phyloP scores from a whole-genome alignment of 1,140 invertebrate species.

The Cherax destructor region DNA sequence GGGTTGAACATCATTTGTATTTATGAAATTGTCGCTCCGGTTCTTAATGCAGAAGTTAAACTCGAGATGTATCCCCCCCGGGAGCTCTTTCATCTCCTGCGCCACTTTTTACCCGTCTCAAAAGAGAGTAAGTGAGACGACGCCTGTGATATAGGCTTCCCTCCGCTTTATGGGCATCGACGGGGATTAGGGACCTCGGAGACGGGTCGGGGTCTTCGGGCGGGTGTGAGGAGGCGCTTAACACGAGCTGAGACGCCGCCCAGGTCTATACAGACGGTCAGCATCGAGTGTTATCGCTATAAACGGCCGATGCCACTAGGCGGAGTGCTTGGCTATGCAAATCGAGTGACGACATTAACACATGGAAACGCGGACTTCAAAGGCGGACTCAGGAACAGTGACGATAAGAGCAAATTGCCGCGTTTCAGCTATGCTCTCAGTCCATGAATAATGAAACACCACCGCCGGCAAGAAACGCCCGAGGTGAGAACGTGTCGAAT shows the following conservation, averaged over 20 bases:
- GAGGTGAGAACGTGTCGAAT: conserved; percentile 10
- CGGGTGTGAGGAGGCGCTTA: neutral
- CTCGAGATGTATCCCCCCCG: conserved; percentile 47
- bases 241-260: neutral
- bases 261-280: neutral
- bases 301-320: conserved; percentile 63
- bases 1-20: conserved; percentile 59
- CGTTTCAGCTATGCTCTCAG: conserved; percentile 68
- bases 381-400: conserved; percentile 66
- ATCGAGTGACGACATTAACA: conserved; percentile 68
- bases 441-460: conserved; percentile 67
- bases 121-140: conserved; percentile 66
- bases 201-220: neutral
- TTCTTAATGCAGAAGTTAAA: conserved; percentile 69
- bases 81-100: conserved; percentile 62
- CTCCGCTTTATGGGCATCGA: conserved; percentile 47
- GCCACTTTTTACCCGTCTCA: conserved; percentile 67
- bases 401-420: conserved; percentile 69
- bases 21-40: conserved; percentile 62
- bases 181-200: neutral
- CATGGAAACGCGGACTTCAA: conserved; percentile 68
- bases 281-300: conserved; percentile 23
- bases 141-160: conserved; percentile 46
- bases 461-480: conserved; percentile 66
- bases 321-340: conserved; percentile 66